phyloP scores from a whole-genome alignment of 2,888 invertebrate species.

The Pristionchus entomophagus region DNA sequence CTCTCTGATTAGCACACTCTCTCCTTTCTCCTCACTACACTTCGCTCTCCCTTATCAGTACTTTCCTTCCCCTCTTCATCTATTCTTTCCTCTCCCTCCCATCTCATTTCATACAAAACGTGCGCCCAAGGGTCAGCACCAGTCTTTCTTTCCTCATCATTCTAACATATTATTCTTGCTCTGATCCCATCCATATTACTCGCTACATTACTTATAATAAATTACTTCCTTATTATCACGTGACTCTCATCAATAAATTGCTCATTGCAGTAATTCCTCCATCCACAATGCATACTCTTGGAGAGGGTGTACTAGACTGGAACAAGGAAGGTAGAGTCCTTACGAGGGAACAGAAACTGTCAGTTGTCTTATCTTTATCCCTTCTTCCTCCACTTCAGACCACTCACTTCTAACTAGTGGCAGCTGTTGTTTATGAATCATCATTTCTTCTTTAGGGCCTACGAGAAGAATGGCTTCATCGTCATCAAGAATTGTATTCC shows the following conservation, averaged over 20 bases:
- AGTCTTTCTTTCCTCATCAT: not conserved
- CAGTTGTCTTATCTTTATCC: not conserved
- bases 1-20: not conserved
- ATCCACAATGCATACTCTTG: not conserved
- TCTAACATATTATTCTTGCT: not conserved
- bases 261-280: not conserved
- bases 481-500: conserved; percentile 84
- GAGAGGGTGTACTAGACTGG: conserved; percentile 50
- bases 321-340: conserved; percentile 52
- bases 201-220: not conserved
- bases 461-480: conserved; percentile 87
- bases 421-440: not conserved
- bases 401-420: no score
- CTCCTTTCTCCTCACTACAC: not conserved
- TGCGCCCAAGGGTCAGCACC: not conserved
- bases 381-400: not conserved
- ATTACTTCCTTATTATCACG: not conserved
- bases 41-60: conserved; percentile 24
- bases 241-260: not conserved
- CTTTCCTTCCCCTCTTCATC: not conserved
- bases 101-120: not conserved
- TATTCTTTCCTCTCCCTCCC: not conserved
- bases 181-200: no score
- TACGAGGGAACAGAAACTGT: conserved; percentile 57
- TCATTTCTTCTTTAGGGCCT: conserved; percentile 79